phyloP scores from a whole-genome alignment of 2,888 invertebrate genomes.

The Latheticus oryzae region DNA sequence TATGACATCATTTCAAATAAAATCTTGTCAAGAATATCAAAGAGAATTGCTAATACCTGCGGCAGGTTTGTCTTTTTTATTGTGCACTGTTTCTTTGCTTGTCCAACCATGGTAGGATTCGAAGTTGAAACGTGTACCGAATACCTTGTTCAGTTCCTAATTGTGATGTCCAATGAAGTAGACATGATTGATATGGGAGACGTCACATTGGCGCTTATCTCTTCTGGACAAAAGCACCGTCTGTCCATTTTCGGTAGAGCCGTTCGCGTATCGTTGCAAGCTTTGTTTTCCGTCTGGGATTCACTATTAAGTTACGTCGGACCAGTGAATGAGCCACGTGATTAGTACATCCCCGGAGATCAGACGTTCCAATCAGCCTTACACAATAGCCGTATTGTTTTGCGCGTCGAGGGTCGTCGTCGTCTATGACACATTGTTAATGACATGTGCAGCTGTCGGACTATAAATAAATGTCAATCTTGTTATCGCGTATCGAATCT shows the following conservation, averaged over 20 bases:
- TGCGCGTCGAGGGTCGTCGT: constrained; percentile 30
- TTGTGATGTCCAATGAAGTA: constrained; percentile 28
- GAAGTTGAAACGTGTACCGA: too few species aligned
- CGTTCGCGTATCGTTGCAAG: constrained; percentile 25
- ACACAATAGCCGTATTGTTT: constrained; percentile 47
- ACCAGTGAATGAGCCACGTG: constrained; percentile 47
- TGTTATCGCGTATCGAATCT: constrained; percentile 1
- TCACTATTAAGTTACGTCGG: constrained; percentile 47
- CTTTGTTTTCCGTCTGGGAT: constrained; percentile 46
- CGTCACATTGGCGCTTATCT: constrained; percentile 14
- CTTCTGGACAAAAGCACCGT: constrained; percentile 6
- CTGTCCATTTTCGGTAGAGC: constrained; percentile 32
- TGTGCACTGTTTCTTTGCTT: too few species aligned
- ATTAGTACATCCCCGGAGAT: constrained; percentile 45
- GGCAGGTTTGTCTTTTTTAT: too few species aligned
- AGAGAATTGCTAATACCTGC: too few species aligned
- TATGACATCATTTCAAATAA: too few species aligned
- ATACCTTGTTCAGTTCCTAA: too few species aligned
- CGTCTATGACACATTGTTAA: constrained; percentile 29
- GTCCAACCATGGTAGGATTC: too few species aligned
- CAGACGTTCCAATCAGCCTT: constrained; percentile 46
- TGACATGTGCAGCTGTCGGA: constrained; percentile 27
- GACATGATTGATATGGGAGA: constrained; percentile 36
- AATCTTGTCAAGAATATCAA: too few species aligned
- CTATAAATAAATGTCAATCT: constrained; percentile 13